Conservation (phyloP, 2,797 vertebrate species). For the Propithecus deckenii region DNA sequence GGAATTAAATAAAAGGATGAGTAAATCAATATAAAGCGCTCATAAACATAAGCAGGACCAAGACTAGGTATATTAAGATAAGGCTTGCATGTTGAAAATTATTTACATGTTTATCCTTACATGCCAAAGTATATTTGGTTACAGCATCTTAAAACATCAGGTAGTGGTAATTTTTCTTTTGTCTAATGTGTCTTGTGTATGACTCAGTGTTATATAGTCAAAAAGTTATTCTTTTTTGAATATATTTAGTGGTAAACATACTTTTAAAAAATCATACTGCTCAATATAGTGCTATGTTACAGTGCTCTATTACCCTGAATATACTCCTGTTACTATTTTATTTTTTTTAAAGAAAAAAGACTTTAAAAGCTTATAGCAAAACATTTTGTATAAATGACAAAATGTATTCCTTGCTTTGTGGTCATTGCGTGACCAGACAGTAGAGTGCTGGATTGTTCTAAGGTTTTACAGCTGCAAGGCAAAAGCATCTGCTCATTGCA, state of each 20-base stretch:
- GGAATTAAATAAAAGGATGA: neutral
- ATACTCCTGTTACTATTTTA: slow-evolving; percentile 83
- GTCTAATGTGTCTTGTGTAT: neutral
- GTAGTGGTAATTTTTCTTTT: slow-evolving; percentile 44
- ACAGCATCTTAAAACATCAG: slow-evolving; percentile 7
- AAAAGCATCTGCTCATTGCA: slow-evolving; percentile 98
- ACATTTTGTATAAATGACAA: slow-evolving; percentile 92
- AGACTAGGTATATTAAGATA: slow-evolving; percentile 13
- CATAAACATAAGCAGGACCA: neutral
- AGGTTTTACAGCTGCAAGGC: slow-evolving; percentile 96
- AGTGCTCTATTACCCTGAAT: slow-evolving; percentile 71
- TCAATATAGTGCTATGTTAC: slow-evolving; percentile 79
- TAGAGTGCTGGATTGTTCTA: slow-evolving; percentile 94
- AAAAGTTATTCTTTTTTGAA: slow-evolving; percentile 74
- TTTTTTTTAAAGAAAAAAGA: slow-evolving; percentile 63
- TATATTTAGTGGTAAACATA: slow-evolving; percentile 62
- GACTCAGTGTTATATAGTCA: slow-evolving; percentile 18
- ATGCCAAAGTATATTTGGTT: neutral
- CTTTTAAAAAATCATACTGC: slow-evolving; percentile 72
- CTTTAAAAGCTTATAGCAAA: slow-evolving; percentile 93
- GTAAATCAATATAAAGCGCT: slow-evolving; percentile 52
- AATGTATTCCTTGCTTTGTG: slow-evolving; percentile 91
- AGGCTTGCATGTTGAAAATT: slow-evolving; percentile 27
- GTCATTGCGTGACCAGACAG: slow-evolving; percentile 99
- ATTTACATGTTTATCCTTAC: slow-evolving; percentile 38